A percentile compares a stretch with the other conserved stretches of the same genome.
These are phyloP conservation scores for Carterocephalus palaemon DNA, from an alignment of 2,888 invertebrate species.

Conservation along the genomic window DNA sequence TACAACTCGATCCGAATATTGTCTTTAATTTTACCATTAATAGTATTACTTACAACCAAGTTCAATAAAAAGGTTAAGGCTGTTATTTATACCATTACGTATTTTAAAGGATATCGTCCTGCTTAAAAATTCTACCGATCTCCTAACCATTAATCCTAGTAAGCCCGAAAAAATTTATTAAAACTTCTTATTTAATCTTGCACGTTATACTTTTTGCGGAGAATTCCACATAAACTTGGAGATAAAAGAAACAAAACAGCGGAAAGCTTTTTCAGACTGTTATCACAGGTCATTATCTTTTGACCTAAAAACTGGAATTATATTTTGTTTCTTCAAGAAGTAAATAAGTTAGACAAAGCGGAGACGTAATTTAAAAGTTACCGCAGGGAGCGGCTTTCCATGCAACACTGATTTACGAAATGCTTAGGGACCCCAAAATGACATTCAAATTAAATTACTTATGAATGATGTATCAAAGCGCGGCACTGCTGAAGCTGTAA, in stretches of 20 bases:
- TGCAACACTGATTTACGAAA: conserved; percentile 30
- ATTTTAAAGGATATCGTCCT: too few relatives aligned
- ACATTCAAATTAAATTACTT: conserved; percentile 21
- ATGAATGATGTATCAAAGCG: conserved; percentile 18
- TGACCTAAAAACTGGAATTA: conserved; percentile 76
- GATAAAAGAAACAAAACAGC: conserved; percentile 77
- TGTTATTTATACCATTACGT: too few relatives aligned
- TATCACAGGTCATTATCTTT: conserved; percentile 77
- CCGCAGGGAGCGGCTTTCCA: conserved; percentile 54
- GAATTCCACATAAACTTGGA: conserved; percentile 69
- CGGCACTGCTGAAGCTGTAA: conserved; percentile 1
- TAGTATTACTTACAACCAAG: too few relatives aligned
- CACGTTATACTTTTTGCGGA: conserved; percentile 75
- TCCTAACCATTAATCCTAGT: conserved; percentile 58
- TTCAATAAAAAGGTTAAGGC: too few relatives aligned
- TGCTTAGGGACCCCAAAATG: conserved; percentile 9
- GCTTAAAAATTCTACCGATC: too few relatives aligned
- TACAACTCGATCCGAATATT: too few relatives aligned
- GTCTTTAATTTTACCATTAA: too few relatives aligned
- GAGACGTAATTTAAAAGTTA: conserved; percentile 73
- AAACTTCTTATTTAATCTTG: conserved; percentile 74
- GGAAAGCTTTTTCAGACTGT: conserved; percentile 77
- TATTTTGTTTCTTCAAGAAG: conserved; percentile 73
- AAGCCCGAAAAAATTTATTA: conserved; percentile 69
- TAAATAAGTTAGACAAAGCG: conserved; percentile 70